These are phyloP conservation scores for Ceramica pisi DNA, from an alignment of 2,888 invertebrate genomes.

Conservation along the genomic window DNA sequence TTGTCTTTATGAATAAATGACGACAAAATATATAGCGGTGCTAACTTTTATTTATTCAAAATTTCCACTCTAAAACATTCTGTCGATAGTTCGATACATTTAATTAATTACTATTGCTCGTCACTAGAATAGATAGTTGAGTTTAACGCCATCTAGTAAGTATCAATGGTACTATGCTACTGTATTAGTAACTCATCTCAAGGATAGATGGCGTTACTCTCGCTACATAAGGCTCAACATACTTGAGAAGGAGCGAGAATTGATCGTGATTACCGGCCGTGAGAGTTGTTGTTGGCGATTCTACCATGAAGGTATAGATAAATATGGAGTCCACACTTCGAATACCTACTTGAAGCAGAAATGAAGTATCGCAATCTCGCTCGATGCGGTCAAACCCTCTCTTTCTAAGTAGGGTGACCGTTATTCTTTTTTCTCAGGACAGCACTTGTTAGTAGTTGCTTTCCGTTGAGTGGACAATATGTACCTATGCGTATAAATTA, in stretches of 20 bases:
- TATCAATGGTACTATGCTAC: background rate
- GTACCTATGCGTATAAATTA: too few species aligned
- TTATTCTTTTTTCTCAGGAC: too few species aligned
- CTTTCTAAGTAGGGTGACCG: too few species aligned
- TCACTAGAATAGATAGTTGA: constrained; percentile 1
- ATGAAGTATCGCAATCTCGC: too few species aligned
- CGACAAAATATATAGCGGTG: constrained; percentile 78
- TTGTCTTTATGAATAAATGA: constrained; percentile 91
- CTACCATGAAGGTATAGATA: too few species aligned
- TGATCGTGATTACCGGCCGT: background rate
- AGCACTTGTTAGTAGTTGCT: too few species aligned
- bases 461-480: too few species aligned
- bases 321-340: too few species aligned
- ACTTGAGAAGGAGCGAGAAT: background rate
- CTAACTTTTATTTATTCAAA: constrained; percentile 40
- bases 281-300: background rate
- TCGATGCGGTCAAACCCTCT: too few species aligned
- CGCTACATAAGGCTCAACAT: background rate
- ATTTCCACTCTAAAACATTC: background rate
- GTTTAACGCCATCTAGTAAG: constrained; percentile 40
- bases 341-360: too few species aligned
- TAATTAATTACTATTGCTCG: background rate
- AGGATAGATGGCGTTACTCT: constrained; percentile 26
- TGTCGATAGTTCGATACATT: constrained; percentile 27
- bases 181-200: background rate